A percentile compares a stretch with the other conserved stretches of the same genome.
phyloP scores from a whole-genome alignment of 2,888 invertebrate species.

The Agriopis leucophaearia region DNA sequence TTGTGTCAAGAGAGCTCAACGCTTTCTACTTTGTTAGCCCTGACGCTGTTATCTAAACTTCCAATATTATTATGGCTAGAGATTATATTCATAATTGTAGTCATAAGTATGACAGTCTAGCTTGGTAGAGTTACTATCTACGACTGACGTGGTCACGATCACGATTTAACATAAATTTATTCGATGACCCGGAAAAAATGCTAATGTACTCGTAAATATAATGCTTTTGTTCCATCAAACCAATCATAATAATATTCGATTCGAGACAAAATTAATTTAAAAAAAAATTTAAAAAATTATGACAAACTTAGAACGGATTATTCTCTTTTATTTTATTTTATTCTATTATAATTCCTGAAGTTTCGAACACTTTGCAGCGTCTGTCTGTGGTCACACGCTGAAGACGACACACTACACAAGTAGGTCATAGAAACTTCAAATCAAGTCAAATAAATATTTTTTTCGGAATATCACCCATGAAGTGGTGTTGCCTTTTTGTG shows the following conservation, averaged over 20 bases:
- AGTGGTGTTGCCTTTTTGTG: too few species aligned
- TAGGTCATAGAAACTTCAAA: too few species aligned
- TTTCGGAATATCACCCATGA: too few species aligned
- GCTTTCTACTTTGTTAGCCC: too few species aligned
- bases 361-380: background rate
- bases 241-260: background rate
- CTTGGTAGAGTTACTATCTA: background rate
- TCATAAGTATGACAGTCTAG: constrained; percentile 7
- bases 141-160: constrained; percentile 9
- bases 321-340: background rate
- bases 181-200: constrained; percentile 23
- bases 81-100: background rate
- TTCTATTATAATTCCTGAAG: too few species aligned
- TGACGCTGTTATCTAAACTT: too few species aligned
- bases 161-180: constrained; percentile 21
- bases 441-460: too few species aligned
- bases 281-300: too few species aligned
- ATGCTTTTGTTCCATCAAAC: constrained; percentile 7
- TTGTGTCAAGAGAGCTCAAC: too few species aligned
- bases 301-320: too few species aligned
- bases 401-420: too few species aligned
- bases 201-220: constrained; percentile 19
- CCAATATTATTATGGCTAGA: background rate
- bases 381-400: background rate
- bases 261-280: too few species aligned